Conservation (phyloP, 2,888 invertebrate species). For the Erebia palarica region DNA sequence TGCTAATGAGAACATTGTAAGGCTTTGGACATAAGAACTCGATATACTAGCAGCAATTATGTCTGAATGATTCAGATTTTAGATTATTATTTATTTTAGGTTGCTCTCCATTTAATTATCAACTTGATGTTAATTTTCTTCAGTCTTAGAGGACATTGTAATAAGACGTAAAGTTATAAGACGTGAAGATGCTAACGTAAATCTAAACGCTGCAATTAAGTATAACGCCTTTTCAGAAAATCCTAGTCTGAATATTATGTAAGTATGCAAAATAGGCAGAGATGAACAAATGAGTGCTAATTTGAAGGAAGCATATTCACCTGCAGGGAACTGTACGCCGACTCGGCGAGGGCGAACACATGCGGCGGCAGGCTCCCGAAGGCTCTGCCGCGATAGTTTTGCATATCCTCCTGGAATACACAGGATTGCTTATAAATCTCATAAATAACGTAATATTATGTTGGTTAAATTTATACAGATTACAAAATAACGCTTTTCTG, state of each 20-base stretch:
- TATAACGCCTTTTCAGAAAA: not conserved
- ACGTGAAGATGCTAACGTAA: not conserved
- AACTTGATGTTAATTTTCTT: not conserved
- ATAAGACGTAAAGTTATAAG: not conserved
- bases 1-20: too few relatives aligned
- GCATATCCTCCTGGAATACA: conserved; percentile 87
- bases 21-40: too few relatives aligned
- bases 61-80: too few relatives aligned
- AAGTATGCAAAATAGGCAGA: not conserved
- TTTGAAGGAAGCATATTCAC: conserved; percentile 51
- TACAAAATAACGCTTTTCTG: not conserved
- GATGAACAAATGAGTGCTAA: conserved; percentile 13
- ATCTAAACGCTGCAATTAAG: not conserved
- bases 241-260: not conserved
- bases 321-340: conserved; percentile 91
- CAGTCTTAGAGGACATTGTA: not conserved
- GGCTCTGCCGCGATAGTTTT: conserved; percentile 91
- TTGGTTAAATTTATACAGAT: not conserved
- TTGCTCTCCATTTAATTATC: not conserved
- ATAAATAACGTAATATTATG: not conserved
- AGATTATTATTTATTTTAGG: too few relatives aligned
- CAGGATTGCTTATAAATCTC: conserved; percentile 1
- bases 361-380: conserved; percentile 92
- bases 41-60: too few relatives aligned
- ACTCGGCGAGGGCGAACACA: conserved; percentile 95